Evolutionary conservation across 2,113 vertebrate genomes (phyloP).

Genomic region (Oxyura jamaicensis): DNA sequence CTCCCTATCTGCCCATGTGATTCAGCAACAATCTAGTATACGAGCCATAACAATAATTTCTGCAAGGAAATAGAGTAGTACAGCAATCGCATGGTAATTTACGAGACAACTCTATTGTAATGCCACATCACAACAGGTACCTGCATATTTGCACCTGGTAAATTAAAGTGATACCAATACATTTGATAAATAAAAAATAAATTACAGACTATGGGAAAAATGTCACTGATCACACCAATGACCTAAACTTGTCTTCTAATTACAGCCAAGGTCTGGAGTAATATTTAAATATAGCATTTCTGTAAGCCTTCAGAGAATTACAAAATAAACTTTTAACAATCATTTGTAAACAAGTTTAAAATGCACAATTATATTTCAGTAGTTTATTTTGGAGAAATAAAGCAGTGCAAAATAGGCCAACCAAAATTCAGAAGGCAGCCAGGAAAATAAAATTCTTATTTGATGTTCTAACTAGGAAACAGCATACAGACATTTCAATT

Average conservation of each 20-base stretch:
- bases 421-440: conserved; percentile 73
- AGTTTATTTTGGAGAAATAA: conserved; percentile 84
- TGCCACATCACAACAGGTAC: conserved; percentile 3
- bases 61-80: conserved; percentile 43
- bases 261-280: conserved; percentile 33
- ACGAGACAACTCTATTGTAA: conserved; percentile 19
- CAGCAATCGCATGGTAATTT: not conserved
- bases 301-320: conserved; percentile 61
- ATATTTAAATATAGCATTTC: conserved; percentile 62
- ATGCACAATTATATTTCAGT: conserved; percentile 81
- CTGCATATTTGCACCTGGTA: conserved; percentile 1
- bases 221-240: not conserved
- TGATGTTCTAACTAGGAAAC: conserved; percentile 67
- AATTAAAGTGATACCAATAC: not conserved
- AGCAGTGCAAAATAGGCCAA: conserved; percentile 82
- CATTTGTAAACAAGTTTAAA: conserved; percentile 66
- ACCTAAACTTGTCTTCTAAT: conserved; percentile 34
- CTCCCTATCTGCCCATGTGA: conserved; percentile 11
- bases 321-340: conserved; percentile 61
- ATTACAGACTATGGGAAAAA: conserved; percentile 21
- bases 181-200: conserved; percentile 54
- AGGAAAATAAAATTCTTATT: conserved; percentile 58
- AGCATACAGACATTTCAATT: conserved; percentile 58
- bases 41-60: not conserved
- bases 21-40: conserved; percentile 26